phyloP scores from a whole-genome alignment of 35 echinoderm and acorn worm genomes.

The Apostichopus japonicus region DNA sequence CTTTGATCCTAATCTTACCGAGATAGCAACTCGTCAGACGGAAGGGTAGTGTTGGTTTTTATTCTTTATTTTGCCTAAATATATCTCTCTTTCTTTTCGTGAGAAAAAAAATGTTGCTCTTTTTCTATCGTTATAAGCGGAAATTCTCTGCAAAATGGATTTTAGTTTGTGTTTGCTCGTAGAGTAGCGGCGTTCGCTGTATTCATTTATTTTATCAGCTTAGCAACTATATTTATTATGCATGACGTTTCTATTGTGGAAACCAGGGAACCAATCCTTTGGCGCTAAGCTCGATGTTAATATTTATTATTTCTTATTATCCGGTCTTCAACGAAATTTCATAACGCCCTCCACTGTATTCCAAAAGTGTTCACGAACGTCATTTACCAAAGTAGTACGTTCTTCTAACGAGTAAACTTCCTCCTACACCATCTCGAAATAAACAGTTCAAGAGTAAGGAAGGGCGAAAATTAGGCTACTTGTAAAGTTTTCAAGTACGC shows the following conservation, averaged over 20 bases:
- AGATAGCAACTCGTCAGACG: no score
- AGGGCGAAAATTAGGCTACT: no score
- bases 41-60: no score
- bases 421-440: not conserved
- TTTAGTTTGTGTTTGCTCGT: not conserved
- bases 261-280: not conserved
- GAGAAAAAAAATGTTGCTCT: not conserved
- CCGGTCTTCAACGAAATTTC: conserved; percentile 1
- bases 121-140: not conserved
- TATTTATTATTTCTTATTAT: conserved; percentile 24
- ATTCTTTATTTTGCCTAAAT: no score
- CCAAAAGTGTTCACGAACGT: conserved; percentile 21
- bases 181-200: not conserved
- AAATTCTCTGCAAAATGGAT: not conserved
- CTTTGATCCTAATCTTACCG: no score
- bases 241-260: conserved; percentile 51
- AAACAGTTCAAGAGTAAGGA: no score
- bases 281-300: not conserved
- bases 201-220: not conserved
- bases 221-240: conserved; percentile 7
- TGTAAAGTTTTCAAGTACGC: no score
- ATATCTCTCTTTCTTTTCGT: not conserved
- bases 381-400: conserved; percentile 26
- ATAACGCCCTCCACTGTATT: not conserved
- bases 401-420: not conserved